A percentile compares a stretch with the other conserved stretches of the same genome.
Evolutionary conservation across 2,888 invertebrate genomes (phyloP).

Genomic region (Leucoma salicis): DNA sequence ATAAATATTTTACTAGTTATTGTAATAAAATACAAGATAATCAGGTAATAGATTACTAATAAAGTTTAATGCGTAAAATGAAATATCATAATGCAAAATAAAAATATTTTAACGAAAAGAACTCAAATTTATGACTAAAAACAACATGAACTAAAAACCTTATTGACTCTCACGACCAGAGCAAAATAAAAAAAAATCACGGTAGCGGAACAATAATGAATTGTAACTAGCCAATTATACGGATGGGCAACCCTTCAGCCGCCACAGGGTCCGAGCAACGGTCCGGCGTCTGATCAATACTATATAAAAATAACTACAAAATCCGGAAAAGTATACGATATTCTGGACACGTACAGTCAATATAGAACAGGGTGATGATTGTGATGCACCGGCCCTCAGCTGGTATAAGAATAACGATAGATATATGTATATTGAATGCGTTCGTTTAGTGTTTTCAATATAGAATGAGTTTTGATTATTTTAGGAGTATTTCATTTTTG

Average conservation of each 20-base stretch:
- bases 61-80: too few species aligned
- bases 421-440: slow-evolving; percentile 66
- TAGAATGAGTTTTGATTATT: slow-evolving; percentile 24
- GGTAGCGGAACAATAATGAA: slow-evolving; percentile 66
- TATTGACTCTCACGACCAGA: slow-evolving; percentile 23
- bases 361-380: slow-evolving; percentile 77
- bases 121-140: too few species aligned
- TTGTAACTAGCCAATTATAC: slow-evolving; percentile 78
- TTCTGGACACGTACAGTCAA: slow-evolving; percentile 78
- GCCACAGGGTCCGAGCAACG: slow-evolving; percentile 46
- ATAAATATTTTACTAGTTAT: too few species aligned
- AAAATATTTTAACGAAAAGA: too few species aligned
- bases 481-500: slow-evolving; percentile 10
- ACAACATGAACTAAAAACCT: too few species aligned
- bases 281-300: slow-evolving; percentile 55
- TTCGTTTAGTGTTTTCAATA: slow-evolving; percentile 26
- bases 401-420: slow-evolving; percentile 55
- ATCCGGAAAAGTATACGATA: slow-evolving; percentile 67
- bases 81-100: too few species aligned
- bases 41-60: too few species aligned
- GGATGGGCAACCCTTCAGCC: slow-evolving; percentile 72
- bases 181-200: slow-evolving; percentile 46
- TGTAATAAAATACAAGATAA: too few species aligned
- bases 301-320: slow-evolving; percentile 75
- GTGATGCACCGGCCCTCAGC: slow-evolving; percentile 72